These are phyloP conservation scores for Dallia pectoralis DNA, from an alignment of 2,797 vertebrate genomes.

Conservation along the genomic window DNA sequence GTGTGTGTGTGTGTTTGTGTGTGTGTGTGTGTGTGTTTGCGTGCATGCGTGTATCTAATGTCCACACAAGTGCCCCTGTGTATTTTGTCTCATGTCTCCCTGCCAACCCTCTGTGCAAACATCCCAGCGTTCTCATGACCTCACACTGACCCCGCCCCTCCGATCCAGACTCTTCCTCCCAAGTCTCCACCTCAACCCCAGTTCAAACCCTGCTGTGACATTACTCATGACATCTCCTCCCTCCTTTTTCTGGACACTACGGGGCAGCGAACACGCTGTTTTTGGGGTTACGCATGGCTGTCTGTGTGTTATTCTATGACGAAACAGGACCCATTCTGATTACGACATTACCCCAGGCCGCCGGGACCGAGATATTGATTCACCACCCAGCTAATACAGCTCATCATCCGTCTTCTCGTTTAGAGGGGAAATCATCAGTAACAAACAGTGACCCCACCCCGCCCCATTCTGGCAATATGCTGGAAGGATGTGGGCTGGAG, in stretches of 20 bases:
- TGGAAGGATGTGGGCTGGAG: no score
- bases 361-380: no score
- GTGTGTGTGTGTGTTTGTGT: not conserved
- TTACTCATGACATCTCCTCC: slow-evolving; percentile 11
- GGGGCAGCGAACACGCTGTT: not conserved
- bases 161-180: slow-evolving; percentile 43
- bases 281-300: no score
- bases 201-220: slow-evolving; percentile 22
- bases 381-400: no score
- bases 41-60: not conserved
- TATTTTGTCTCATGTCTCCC: slow-evolving; percentile 32
- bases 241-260: not conserved
- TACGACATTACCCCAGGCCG: no score
- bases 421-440: no score
- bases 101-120: slow-evolving; percentile 49
- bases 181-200: slow-evolving; percentile 5
- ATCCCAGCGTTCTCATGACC: slow-evolving; percentile 64
- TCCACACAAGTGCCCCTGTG: not conserved
- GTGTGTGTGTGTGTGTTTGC: not conserved
- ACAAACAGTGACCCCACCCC: no score
- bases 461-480: no score
- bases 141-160: slow-evolving; percentile 54
- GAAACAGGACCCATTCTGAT: no score
- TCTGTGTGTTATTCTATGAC: not conserved
- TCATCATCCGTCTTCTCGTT: no score